Evolutionary conservation across 2,113 vertebrate genomes (phyloP), one percentile per base, ranked within the genome.

Genomic region (Hippocampus mohnikei): DNA sequence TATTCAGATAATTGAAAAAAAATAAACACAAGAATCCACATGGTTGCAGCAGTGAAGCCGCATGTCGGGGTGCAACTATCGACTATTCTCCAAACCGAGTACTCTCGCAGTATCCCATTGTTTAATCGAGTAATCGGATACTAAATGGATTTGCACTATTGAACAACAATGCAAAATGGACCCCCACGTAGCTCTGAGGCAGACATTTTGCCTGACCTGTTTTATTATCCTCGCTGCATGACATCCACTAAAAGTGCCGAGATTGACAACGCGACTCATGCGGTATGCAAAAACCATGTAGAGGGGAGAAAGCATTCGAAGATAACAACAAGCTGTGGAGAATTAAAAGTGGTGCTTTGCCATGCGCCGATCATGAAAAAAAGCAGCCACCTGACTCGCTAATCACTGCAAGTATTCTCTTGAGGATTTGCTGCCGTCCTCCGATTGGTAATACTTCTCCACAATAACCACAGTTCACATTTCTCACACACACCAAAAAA

Each of bases 401-500:
- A 85, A 88, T 85, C 74, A n/a, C 80, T 75, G 13, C 46, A 77
- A 75, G 62, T 71, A 77, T 78, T 81, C 66, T 56, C 62, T 64
- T 9, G 21, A 67, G 75, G 74, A 66, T 55, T 67, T 62, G 69
- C 44, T 48, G 13, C 41, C 37, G 4, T 33, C 29, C 29, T 66
- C 53, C 53, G 11, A 70, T 70, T 16, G 27, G 23, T 50, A 63
- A 50, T 56, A 23, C 59, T 68, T n/a, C 40, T 33, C 52, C 56
- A 25, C 27, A 18, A 33, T 69, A 59, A 56, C 62, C 53, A 50
- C 29, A 42, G 52, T 41, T 74, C 62, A 40, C 59, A 48, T 74
- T 72, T 64, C 52, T 21, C 25, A 25, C 13, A 15, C 2, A 6
- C 3, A 4, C 12, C 7, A 37, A 37, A 29, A 8, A 44, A n/a